Evolutionary conservation across 2,797 vertebrate genomes (phyloP).

Genomic region (Malurus splendens): DNA sequence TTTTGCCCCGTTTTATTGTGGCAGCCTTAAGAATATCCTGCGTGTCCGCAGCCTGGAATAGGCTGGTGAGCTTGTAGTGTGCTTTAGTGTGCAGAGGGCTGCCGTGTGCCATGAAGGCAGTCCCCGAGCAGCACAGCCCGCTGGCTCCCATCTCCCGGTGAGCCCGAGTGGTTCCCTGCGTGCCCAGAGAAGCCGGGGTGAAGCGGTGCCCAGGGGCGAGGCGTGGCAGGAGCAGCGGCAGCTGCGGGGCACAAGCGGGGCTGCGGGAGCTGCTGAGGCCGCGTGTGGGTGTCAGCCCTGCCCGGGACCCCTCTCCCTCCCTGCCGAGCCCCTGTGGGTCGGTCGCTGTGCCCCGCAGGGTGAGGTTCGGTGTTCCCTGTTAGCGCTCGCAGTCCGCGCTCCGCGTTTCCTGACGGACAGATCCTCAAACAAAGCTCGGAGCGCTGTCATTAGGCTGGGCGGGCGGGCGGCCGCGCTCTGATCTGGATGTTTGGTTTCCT

Average conservation of each 20-base stretch:
- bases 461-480: background rate
- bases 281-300: background rate
- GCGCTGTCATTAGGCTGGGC: background rate
- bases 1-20: background rate
- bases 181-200: background rate
- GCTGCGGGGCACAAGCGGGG: background rate
- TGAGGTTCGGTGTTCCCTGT: background rate
- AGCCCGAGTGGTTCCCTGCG: background rate
- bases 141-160: background rate
- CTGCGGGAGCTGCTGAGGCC: background rate
- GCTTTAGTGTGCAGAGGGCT: background rate
- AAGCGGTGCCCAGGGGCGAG: slow-evolving; percentile 19
- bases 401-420: background rate
- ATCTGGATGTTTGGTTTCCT: slow-evolving; percentile 24
- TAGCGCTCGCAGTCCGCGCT: background rate
- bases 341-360: fast-evolving
- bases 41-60: background rate
- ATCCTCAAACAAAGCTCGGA: background rate
- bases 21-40: background rate
- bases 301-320: background rate
- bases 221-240: background rate
- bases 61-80: background rate
- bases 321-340: fast-evolving
- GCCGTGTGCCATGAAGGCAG: background rate
- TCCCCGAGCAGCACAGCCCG: background rate